Evolutionary conservation across 1,140 invertebrate species (phyloP), one percentile per base, ranked within the genome.

Genomic region (Epicauta chinensis): DNA sequence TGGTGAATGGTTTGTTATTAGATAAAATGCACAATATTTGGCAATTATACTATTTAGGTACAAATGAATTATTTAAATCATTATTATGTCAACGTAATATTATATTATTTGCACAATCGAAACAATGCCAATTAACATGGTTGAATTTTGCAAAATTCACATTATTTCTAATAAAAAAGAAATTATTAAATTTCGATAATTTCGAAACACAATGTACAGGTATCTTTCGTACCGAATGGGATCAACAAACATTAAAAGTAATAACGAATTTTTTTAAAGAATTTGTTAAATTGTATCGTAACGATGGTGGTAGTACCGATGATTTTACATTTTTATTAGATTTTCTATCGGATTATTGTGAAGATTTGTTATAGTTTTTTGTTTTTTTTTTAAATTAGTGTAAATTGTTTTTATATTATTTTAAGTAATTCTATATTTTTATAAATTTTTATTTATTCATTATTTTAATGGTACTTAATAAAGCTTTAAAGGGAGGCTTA

Each of bases 341-440:
- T 15, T 68, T 68, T 56, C 44, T 67, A n/a, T 60, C 66, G 5
- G 64, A 66, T 45, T 68, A 56, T 58, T 68, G 65, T 51, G 37
- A 13, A 36, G 64, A 68, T 51, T 56, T 67, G 50, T 36, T n/a
- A n/a, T n/a, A n/a, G n/a, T n/a, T n/a, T n/a, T n/a, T n/a, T n/a
- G n/a, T n/a, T n/a, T n/a, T n/a, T n/a, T n/a, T n/a, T n/a, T n/a
- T n/a, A n/a, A n/a, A n/a, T n/a, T n/a, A n/a, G n/a, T n/a, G n/a
- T n/a, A n/a, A n/a, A n/a, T n/a, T n/a, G n/a, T n/a, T n/a, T n/a
- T n/a, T n/a, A n/a, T n/a, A n/a, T n/a, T n/a, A n/a, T n/a, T n/a
- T n/a, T n/a, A n/a, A n/a, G n/a, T n/a, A n/a, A n/a, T n/a, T n/a
- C n/a, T n/a, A n/a, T n/a, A n/a, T n/a, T n/a, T n/a, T n/a, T n/a